Evolutionary conservation across 2,888 invertebrate genomes (phyloP), one percentile per base, ranked within the genome.

Genomic region (Dyspetes luteomarginatus): DNA sequence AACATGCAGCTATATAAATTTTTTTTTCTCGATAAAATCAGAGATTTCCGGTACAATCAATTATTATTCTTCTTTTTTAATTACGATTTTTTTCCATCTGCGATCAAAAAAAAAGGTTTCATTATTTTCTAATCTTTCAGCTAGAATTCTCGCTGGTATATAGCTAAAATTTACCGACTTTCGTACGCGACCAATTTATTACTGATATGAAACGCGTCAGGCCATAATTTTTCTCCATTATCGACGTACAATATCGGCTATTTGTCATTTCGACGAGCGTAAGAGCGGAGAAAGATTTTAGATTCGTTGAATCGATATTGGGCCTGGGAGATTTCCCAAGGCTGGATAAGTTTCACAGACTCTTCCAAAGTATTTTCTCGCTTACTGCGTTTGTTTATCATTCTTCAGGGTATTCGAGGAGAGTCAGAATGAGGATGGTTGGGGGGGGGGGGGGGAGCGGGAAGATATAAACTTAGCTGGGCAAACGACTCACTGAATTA

Each of bases 401-500:
- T 78, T 73, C 78, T 72, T 67, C 68, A 24, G 69, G 67, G 72
- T 52, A 24, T 52, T 22, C 7, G 22, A 19, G 30, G 30, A 30
- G 65, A 65, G 48, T 17, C n/a, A 19, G 5, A 19, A 12, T 9
- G 62, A 62, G 60, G 72, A 62, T 41, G 62, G 62, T 62, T 48
- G 62, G 52, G 50, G 60, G 22, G 62, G 22, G 15, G 41, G 41
- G 5, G 22, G 58, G n/a, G 71, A 17, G 71, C n/a, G 58, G 48
- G 48, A 15, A 12, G 36, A 65, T 30, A 65, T 50, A 65, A 65
- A 50, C 65, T 50, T 17, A 72, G 62, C 60, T 68, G 73, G 36
- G 67, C 73, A 73, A 73, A 73, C 78, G 78, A 78, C 78, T 73
- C 73, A 73, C 78, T 78, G 78, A 78, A 78, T 78, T 78, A 78